phyloP scores from a whole-genome alignment of 1,140 invertebrate species.

The Drosophila malerkotliana region DNA sequence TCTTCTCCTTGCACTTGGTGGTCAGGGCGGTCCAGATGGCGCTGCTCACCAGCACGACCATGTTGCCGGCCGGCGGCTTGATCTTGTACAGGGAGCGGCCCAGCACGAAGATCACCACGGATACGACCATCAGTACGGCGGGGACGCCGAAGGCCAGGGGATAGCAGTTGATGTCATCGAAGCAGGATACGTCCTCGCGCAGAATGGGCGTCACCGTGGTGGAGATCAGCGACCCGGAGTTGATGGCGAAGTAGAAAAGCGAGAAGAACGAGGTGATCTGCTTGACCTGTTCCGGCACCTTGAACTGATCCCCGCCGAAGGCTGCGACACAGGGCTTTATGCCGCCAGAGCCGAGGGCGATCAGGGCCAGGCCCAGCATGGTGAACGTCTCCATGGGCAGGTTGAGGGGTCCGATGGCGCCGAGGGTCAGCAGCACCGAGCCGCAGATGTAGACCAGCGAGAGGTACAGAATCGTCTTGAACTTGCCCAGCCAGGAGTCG shows the following conservation, averaged over 20 bases:
- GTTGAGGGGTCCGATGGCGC: conserved; percentile 86
- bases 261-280: conserved; percentile 95
- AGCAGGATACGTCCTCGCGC: conserved; percentile 92
- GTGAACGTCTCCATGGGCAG: conserved; percentile 88
- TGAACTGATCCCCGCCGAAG: conserved; percentile 98
- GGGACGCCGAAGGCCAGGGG: conserved; percentile 96
- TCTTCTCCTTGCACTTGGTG: conserved; percentile 86
- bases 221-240: conserved; percentile 95
- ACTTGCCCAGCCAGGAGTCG: conserved; percentile 92
- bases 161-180: conserved; percentile 92
- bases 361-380: conserved; percentile 91
- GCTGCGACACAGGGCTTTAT: conserved; percentile 99
- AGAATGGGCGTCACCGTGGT: conserved; percentile 95
- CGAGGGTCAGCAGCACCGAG: conserved; percentile 91
- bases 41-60: conserved; percentile 91
- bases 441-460: conserved; percentile 95
- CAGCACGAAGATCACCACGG: conserved; percentile 92
- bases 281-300: conserved; percentile 90
- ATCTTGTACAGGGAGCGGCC: conserved; percentile 93
- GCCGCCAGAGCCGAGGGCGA: conserved; percentile 96
- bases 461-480: conserved; percentile 94
- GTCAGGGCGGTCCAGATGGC: conserved; percentile 90
- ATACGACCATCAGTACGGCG: conserved; percentile 92
- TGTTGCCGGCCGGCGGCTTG: conserved; percentile 92
- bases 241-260: conserved; percentile 97